Percentiles rank a stretch among this genome's conserved stretches.
phyloP scores from a whole-genome alignment of 2,113 vertebrate genomes.

The Leptocoma aspasia region DNA sequence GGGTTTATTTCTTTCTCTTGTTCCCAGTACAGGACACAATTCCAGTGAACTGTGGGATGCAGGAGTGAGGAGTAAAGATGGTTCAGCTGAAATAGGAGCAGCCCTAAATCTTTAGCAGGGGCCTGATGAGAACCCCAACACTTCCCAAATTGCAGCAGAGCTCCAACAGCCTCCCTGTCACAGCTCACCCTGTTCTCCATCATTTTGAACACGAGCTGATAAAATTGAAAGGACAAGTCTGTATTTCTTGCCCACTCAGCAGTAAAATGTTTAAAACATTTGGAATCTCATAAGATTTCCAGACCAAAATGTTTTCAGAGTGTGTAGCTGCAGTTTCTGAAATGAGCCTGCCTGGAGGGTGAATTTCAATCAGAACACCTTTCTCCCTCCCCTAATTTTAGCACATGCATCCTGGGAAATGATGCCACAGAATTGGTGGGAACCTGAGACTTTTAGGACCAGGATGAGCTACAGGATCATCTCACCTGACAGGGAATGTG shows the following conservation, averaged over 20 bases:
- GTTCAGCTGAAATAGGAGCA: not conserved
- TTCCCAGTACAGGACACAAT: not conserved
- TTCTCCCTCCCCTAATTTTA: not conserved
- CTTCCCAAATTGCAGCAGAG: not conserved
- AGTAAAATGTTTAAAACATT: not conserved
- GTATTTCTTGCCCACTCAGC: not conserved
- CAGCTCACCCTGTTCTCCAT: not conserved
- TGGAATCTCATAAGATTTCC: not conserved
- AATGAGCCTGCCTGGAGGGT: slow-evolving; percentile 7
- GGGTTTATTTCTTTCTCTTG: not conserved
- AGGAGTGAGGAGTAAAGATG: not conserved
- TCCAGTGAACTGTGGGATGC: not conserved
- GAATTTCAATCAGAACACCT: not conserved
- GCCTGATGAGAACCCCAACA: not conserved
- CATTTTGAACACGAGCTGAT: not conserved
- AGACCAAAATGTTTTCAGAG: not conserved
- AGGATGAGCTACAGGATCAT: not conserved
- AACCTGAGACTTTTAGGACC: not conserved
- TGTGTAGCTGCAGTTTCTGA: not conserved
- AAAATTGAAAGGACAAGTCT: not conserved
- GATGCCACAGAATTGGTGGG: not conserved
- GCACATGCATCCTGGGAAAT: not conserved
- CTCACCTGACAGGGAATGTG: not conserved
- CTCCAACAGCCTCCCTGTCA: not conserved
- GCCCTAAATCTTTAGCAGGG: not conserved